phyloP scores from a whole-genome alignment of 2,113 vertebrate species.

The Lampris incognitus region DNA sequence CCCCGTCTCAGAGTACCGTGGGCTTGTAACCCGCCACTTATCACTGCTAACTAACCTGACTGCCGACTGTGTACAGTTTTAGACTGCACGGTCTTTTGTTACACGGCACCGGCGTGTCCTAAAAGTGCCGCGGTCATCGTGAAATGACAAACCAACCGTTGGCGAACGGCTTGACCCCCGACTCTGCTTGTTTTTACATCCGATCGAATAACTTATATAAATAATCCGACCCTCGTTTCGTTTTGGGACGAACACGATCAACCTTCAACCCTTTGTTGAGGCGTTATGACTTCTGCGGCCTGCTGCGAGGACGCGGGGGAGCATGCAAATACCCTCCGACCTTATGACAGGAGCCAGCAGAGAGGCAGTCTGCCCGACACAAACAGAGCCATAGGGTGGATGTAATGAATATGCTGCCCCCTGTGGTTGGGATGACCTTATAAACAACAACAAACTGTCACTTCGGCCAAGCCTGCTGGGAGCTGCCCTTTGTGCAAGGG shows the following conservation, averaged over 20 bases:
- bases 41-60: neutral
- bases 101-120: too few relatives aligned
- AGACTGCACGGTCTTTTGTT: too few relatives aligned
- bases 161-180: too few relatives aligned
- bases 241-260: conserved; percentile 46
- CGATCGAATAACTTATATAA: too few relatives aligned
- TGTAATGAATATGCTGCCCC: conserved; percentile 82
- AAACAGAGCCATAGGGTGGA: conserved; percentile 77
- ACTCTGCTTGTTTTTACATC: too few relatives aligned
- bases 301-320: conserved; percentile 58
- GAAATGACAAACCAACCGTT: too few relatives aligned
- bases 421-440: conserved; percentile 82
- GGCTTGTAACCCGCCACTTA: neutral
- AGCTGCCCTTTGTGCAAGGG: conserved; percentile 77
- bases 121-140: too few relatives aligned
- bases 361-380: conserved; percentile 80
- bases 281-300: conserved; percentile 37
- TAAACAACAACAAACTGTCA: conserved; percentile 79
- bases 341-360: conserved; percentile 74
- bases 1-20: conserved; percentile 12
- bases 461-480: conserved; percentile 71
- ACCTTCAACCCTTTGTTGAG: conserved; percentile 36
- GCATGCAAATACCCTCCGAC: conserved; percentile 63
- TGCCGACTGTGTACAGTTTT: neutral
- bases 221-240: neutral